Conservation (phyloP, 2,888 invertebrate species). For the Clivina fossor region DNA sequence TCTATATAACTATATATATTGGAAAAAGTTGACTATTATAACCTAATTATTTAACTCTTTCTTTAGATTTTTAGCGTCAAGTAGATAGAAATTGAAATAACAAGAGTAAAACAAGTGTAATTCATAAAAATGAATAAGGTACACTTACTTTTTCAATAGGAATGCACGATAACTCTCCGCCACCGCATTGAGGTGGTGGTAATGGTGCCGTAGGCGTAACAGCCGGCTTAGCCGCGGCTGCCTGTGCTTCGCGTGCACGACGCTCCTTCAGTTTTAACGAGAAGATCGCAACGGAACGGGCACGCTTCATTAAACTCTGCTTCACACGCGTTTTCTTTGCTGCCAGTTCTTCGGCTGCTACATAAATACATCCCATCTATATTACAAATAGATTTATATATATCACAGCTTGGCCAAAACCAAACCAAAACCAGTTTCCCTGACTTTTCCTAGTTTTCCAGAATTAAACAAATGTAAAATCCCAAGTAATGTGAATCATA, state of each 20-base stretch:
- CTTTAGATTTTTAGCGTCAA: not conserved
- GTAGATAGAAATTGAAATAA: not conserved
- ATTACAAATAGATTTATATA: too few relatives aligned
- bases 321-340: slow-evolving; percentile 68
- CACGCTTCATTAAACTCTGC: slow-evolving; percentile 79
- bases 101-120: not conserved
- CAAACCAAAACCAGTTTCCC: too few relatives aligned
- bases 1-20: too few relatives aligned
- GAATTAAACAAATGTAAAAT: too few relatives aligned
- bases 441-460: too few relatives aligned
- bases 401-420: too few relatives aligned
- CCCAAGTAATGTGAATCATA: too few relatives aligned
- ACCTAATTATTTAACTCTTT: too few relatives aligned
- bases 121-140: not conserved
- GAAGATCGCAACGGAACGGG: slow-evolving; percentile 83
- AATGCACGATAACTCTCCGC: slow-evolving; percentile 81
- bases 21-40: too few relatives aligned
- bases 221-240: slow-evolving; percentile 59
- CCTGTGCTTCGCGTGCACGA: slow-evolving; percentile 77
- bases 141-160: slow-evolving; percentile 73
- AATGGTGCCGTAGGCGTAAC: slow-evolving; percentile 51
- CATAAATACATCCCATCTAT: too few relatives aligned
- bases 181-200: slow-evolving; percentile 68
- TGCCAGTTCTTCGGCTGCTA: slow-evolving; percentile 62
- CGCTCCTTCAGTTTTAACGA: slow-evolving; percentile 77